Base-by-base conservation (phyloP, 2,113 vertebrate species). In the Stegastes partitus region DNA sequence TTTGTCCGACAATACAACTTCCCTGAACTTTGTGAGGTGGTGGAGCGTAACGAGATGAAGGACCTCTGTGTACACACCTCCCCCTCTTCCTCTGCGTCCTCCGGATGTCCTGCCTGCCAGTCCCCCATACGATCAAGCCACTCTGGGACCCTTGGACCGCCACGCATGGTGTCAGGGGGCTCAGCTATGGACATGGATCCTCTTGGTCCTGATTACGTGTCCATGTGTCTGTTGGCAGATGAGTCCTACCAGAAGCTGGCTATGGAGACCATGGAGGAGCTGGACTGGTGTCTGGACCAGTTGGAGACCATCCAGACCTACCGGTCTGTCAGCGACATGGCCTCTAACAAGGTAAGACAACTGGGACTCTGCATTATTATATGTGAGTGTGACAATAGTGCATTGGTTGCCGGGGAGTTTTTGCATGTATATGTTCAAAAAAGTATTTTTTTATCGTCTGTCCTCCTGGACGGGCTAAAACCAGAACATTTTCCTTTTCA, bases 251-350 rank as follows among this genome's bases (percentile, higher is more conserved):
- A 94, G 84, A 94, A 94, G 77, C 86, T 94, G 74, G 90, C 93
- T n/a, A 89, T 93, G 82, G 93, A 94, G 77, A 92, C 93, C 54
- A 92, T 94, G 90, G 93, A 94, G 69, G 93, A 94, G 82, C 89
- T 94, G 71, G 93, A 94, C 88, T 94, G 93, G 93, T 92, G 92
- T 92, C 86, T 94, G 79, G 92, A 94, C 83, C 93, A 94, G 87
- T 53, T 94, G 89, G 93, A 94, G 85, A 94, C 93, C 50, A 92
- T 94, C 70, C 93, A 94, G 88, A 94, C 92, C 45, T 93, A 94
- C 89, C 90, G 91, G 72, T 93, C 93, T 21, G 93, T 94, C 85
- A 94, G 93, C 9, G 92, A 94, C 86, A 94, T 94, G 93, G 92
- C 93, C 51, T 94, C 93, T 37, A 93, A 88, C 66, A 94, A 94